Evolutionary conservation across 2,888 invertebrate species (phyloP), one percentile per base, ranked within the genome.

Genomic region (Pachycephus smyrnensis): DNA sequence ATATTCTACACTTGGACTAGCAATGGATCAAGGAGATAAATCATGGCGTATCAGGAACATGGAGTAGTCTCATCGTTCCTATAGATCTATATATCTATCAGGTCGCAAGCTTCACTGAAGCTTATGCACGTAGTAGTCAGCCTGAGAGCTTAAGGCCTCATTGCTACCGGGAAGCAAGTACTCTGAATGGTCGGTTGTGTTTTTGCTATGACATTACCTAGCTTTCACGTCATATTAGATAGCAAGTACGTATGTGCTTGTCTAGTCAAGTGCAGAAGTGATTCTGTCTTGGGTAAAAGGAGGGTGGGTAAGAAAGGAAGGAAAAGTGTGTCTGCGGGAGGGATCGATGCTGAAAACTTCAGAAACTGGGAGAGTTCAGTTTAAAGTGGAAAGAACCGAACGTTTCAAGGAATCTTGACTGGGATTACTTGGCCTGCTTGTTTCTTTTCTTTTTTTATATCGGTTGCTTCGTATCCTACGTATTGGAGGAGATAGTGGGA

Each of bases 191-290:
- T 32, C 69, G 69, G 2, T n/a, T 69, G 68, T 73, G 77, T 76
- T 77, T 79, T 79, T 75, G 79, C 83, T 82, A 81, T 81, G 81
- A 76, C 82, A 82, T 83, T 81, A 80, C 80, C 79, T 79, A 77
- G 82, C 83, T 83, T 81, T 79, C 78, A 75, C 80, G 83, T 83
- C 78, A 80, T 81, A 82, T 84, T 82, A 79, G 80, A 81, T 76
- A 78, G 55, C 40, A 78, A 73, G 77, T 68, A 73, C 78, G 73
- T 79, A 81, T 69, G 40, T 15, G 69, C 69, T 30, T 11, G 69
- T 69, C 30, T 30, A 11, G 40, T 40, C 40, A 15, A 40, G 40
- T 40, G 40, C 40, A 15, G 15, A 40, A 40, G 40, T 6, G 40
- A 40, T 40, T 40, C 6, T 1, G 40, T 40, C 40, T 15, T 15